Evolutionary conservation across 2,113 vertebrate species (phyloP), one percentile per base, ranked within the genome.

Genomic region (Xiphorhynchus elegans): DNA sequence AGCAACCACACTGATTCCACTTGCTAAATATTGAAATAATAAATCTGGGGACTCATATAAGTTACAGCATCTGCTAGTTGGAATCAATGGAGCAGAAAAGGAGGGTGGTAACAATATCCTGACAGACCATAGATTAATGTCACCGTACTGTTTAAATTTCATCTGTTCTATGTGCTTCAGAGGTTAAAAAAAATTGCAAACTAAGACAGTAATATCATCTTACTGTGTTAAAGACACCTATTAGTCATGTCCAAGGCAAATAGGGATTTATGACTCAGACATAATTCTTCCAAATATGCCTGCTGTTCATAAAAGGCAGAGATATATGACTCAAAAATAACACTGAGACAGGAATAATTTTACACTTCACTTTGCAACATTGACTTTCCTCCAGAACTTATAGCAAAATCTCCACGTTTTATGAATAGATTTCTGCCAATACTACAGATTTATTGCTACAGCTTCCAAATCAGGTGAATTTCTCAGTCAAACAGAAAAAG

Each of bases 241-340:
- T 97, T 98, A 98, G 96, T 98, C 97, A 98, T 98, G 97, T 98
- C 95, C 92, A 60, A 83, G 89, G 83, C 84, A 98, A 98, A 98
- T 95, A 96, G 91, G 90, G 95, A 98, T 98, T 98, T 98, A 98
- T 98, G 98, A 98, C 91, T 98, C 95, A 97, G 77, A 95, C 67
- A 96, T 98, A 98, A 98, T 97, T 98, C 97, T 98, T 98, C 96
- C 91, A 97, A 98, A 97, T 97, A 97, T 97, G 95, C 97, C 93
- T 96, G 90, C 96, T 98, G 96, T 97, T 98, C 97, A 98, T 98
- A 97, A 98, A 98, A 98, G 97, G 95, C 96, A 97, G 95, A 98
- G 97, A 98, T 97, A 97, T 96, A 98, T 97, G 96, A 94, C 93
- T 97, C 96, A 98, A 98, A 98, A 98, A 97, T 98, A 98, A 97